Evolutionary conservation across 1,140 invertebrate genomes (phyloP).

Genomic region (Brachionus plicatilis): DNA sequence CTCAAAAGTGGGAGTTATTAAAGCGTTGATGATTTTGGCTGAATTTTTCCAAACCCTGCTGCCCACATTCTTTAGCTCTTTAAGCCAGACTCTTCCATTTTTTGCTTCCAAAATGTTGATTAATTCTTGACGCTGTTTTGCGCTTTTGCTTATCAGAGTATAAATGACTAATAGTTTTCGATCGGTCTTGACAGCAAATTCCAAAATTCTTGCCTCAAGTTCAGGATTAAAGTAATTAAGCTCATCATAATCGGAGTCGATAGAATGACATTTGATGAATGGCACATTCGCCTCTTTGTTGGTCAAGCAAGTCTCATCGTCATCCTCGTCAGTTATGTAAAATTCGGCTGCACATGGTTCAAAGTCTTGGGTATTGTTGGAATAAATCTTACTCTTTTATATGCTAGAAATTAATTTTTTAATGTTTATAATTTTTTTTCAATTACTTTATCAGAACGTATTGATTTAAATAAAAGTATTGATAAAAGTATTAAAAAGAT

Average conservation of each 20-base stretch:
- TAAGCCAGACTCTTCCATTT: not conserved
- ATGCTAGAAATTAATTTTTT: not conserved
- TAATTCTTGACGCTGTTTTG: not conserved
- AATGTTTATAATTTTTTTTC: not conserved
- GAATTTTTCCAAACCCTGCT: constrained; percentile 32
- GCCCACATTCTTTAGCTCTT: constrained; percentile 13
- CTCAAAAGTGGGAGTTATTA: not conserved
- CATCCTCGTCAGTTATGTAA: not conserved
- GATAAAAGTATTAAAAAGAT: not conserved
- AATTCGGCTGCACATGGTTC: not conserved
- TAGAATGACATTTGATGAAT: not conserved
- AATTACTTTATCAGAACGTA: not conserved
- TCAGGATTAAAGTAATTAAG: constrained; percentile 5
- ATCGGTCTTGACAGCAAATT: constrained; percentile 9
- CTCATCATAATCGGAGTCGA: not conserved
- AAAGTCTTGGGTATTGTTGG: not conserved
- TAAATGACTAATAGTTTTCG: constrained; percentile 25
- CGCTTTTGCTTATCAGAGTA: constrained; percentile 15
- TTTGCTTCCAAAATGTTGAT: not conserved
- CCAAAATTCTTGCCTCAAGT: constrained; percentile 21
- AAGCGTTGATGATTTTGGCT: constrained; percentile 27
- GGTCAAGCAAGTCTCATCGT: not conserved
- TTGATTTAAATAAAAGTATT: not conserved
- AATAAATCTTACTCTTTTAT: not conserved
- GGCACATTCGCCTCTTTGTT: not conserved